Evolutionary conservation across 2,888 invertebrate species (phyloP).

Genomic region (Eristalis pertinax): DNA sequence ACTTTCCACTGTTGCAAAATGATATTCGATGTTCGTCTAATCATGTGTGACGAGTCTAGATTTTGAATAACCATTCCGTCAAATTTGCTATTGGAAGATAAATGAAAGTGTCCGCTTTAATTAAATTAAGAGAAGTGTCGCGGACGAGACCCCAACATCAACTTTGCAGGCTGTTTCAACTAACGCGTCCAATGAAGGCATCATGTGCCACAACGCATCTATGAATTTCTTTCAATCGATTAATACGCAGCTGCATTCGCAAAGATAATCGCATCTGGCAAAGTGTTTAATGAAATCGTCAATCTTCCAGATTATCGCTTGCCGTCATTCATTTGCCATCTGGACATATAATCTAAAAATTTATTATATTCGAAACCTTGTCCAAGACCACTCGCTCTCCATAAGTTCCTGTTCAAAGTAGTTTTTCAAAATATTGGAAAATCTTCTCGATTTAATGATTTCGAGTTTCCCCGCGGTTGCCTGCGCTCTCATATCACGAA

Average conservation of each 20-base stretch:
- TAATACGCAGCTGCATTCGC: not conserved
- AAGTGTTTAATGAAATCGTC: conserved; percentile 34
- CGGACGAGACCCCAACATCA: too few species aligned
- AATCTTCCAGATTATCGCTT: not conserved
- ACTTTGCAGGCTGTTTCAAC: not conserved
- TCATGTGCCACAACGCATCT: not conserved
- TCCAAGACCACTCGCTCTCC: not conserved
- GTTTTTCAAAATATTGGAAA: conserved; percentile 22
- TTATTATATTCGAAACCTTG: conserved; percentile 2
- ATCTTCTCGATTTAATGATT: conserved; percentile 18
- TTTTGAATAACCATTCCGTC: too few species aligned
- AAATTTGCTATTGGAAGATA: too few species aligned
- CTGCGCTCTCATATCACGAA: not conserved
- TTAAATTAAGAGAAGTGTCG: too few species aligned
- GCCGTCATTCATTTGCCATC: not conserved
- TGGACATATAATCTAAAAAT: not conserved
- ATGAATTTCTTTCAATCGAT: not conserved
- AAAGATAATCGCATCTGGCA: conserved; percentile 50
- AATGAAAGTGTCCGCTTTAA: too few species aligned
- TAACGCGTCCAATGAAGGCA: not conserved
- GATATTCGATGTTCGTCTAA: too few species aligned
- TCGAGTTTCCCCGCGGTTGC: conserved; percentile 37
- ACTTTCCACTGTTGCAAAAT: too few species aligned
- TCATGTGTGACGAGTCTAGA: too few species aligned
- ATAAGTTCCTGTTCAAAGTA: conserved; percentile 8